Conservation (phyloP, 1,140 invertebrate genomes). For the Agrypnia vestita region DNA sequence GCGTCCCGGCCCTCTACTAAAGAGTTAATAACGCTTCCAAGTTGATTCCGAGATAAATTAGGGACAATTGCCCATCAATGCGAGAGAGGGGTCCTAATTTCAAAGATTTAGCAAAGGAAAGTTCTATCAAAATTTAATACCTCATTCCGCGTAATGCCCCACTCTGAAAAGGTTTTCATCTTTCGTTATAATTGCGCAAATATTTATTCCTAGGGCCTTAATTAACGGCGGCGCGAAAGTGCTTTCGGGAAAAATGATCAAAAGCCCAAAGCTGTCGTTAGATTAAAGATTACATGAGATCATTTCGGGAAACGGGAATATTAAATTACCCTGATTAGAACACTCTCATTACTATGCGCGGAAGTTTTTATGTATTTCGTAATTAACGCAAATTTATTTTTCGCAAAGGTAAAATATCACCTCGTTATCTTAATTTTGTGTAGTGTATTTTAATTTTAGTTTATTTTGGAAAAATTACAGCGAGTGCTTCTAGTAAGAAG, state of each 20-base stretch:
- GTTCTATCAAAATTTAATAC: constrained; percentile 48
- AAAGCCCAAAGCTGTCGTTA: background rate
- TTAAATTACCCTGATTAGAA: background rate
- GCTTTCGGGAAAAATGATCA: constrained; percentile 20
- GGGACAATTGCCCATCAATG: constrained; percentile 50
- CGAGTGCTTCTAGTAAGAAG: too few relatives aligned
- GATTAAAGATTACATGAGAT: background rate
- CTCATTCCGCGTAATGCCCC: constrained; percentile 1
- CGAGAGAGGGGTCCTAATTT: constrained; percentile 45
- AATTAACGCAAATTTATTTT: too few relatives aligned
- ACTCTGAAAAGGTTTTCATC: constrained; percentile 42
- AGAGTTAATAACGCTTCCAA: constrained; percentile 49
- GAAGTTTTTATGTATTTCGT: too few relatives aligned
- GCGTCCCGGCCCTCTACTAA: background rate
- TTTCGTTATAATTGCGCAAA: constrained; percentile 54
- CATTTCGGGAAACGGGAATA: background rate
- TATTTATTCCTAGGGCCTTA: constrained; percentile 50
- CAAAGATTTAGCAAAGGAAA: constrained; percentile 50
- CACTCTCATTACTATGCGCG: too few relatives aligned
- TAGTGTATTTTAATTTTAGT: too few relatives aligned
- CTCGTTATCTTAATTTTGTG: too few relatives aligned
- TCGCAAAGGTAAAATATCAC: too few relatives aligned
- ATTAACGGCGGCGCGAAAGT: constrained; percentile 39
- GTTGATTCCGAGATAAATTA: constrained; percentile 48
- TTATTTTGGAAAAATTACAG: too few relatives aligned